Conservation (phyloP, 2,797 vertebrate genomes). For the Oreonectes daqikongensis region DNA sequence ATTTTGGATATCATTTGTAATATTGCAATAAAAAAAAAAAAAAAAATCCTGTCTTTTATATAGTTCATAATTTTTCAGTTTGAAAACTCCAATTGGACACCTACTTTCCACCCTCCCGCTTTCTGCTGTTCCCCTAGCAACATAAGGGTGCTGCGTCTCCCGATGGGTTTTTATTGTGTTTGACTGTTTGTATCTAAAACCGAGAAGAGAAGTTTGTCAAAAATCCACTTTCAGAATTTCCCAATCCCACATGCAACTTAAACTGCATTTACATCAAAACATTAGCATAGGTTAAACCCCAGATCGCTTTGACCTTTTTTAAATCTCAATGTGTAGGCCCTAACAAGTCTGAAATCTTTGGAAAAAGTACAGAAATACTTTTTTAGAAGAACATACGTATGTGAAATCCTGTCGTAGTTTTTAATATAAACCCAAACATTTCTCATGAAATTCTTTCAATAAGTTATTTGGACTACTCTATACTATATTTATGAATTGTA, state of each 20-base stretch:
- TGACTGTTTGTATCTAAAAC: constrained; percentile 45
- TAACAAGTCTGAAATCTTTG: constrained; percentile 50
- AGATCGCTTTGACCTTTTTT: constrained; percentile 61
- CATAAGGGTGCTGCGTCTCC: constrained; percentile 65
- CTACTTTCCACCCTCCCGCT: constrained; percentile 53
- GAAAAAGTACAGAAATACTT: constrained; percentile 40
- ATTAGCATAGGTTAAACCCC: constrained; percentile 69
- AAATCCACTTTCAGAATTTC: constrained; percentile 68
- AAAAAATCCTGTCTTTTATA: constrained; percentile 36
- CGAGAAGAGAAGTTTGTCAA: constrained; percentile 51
- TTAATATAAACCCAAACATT: too few species aligned
- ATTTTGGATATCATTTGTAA: not conserved
- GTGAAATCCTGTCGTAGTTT: too few species aligned
- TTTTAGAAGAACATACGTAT: constrained; percentile 31
- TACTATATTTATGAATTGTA: too few species aligned
- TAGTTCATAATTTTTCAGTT: constrained; percentile 31
- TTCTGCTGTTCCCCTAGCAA: constrained; percentile 74
- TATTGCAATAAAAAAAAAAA: too few species aligned
- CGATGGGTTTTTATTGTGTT: constrained; percentile 44
- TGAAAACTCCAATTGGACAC: constrained; percentile 54
- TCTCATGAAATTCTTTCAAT: too few species aligned
- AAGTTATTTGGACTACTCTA: too few species aligned
- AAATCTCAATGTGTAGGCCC: constrained; percentile 61
- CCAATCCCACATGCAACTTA: constrained; percentile 70
- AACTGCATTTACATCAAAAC: constrained; percentile 70